Base-by-base conservation (phyloP, 2,797 vertebrate species). In the Microtus agrestis region DNA sequence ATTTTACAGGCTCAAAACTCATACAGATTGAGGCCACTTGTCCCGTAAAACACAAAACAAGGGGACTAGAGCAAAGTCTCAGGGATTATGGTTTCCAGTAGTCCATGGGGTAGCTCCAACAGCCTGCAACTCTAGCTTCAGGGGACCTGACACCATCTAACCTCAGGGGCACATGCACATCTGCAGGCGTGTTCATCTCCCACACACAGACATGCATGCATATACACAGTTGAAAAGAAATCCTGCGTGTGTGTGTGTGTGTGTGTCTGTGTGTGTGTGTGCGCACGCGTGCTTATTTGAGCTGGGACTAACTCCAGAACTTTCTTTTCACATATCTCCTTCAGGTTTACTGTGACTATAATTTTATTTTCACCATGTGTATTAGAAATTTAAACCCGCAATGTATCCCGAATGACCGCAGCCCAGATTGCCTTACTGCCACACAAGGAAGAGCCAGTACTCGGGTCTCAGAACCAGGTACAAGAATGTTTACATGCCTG, bases 211-310 rank as follows among this genome's bases (percentile, higher is more conserved):
- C 43, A 85, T 13, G 10, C 23, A 37, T 1, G 13, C 37, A 48
- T 17, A 43, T 12, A 48, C 9, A 85, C 82, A 67, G 29, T 65
- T 67, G 48, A 48, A 67, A 48, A 48, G 2, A 67, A 67, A 14
- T 67, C 23, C 0, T 51, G 51, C 3, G 3, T 34, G 6, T 74
- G 37, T 73, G 37, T 73, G 59, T 34, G 27, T 2, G 15, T 11
- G 11, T 51, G 48, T 12, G 2, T 34, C 2, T 74, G 37, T n/a
- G n/a, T n/a, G n/a, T n/a, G n/a, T n/a, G n/a, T n/a, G n/a, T n/a
- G n/a, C n/a, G n/a, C n/a, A n/a, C n/a, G n/a, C 43, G 21, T 74
- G 61, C 21, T 13, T 46, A 51, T 95, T 73, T 95, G 73, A 95
- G 80, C 34, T 25, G 56, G 29, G 31, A 43, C 15, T 93, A 87